Conservation (phyloP, 53 echinoderm and acorn worm species). For the Temnopleurus reevesii region DNA sequence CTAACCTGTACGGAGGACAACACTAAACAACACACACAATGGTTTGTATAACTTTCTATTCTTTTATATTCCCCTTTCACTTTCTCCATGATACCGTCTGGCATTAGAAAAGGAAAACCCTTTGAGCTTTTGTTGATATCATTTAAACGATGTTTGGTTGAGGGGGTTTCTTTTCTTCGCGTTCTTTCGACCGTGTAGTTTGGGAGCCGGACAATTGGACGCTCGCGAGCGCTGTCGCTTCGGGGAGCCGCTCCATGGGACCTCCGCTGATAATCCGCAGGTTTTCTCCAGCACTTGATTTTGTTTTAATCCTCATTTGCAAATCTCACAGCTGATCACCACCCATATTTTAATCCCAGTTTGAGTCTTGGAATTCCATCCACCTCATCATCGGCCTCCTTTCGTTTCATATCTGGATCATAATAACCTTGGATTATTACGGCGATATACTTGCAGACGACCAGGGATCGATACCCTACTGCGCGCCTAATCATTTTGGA, state of each 20-base stretch:
- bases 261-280: constrained; percentile 32
- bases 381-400: background rate
- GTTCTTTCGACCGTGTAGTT: background rate
- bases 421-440: constrained; percentile 7
- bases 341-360: background rate
- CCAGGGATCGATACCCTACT: background rate
- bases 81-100: constrained; percentile 20
- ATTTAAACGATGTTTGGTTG: background rate
- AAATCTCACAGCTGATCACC: constrained; percentile 24
- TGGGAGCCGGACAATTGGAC: background rate
- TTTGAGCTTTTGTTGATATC: constrained; percentile 41
- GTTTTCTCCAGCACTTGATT: background rate
- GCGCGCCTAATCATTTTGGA: background rate
- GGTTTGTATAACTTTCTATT: constrained; percentile 53
- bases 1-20: background rate
- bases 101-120: background rate
- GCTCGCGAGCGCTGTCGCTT: background rate
- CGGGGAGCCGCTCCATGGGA: background rate
- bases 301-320: background rate
- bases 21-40: constrained; percentile 33
- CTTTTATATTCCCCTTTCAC: constrained; percentile 16
- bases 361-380: background rate
- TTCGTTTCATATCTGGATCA: constrained; percentile 26
- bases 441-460: background rate
- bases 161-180: background rate